phyloP scores from a whole-genome alignment of 2,113 vertebrate genomes.

The Pithys albifrons region DNA sequence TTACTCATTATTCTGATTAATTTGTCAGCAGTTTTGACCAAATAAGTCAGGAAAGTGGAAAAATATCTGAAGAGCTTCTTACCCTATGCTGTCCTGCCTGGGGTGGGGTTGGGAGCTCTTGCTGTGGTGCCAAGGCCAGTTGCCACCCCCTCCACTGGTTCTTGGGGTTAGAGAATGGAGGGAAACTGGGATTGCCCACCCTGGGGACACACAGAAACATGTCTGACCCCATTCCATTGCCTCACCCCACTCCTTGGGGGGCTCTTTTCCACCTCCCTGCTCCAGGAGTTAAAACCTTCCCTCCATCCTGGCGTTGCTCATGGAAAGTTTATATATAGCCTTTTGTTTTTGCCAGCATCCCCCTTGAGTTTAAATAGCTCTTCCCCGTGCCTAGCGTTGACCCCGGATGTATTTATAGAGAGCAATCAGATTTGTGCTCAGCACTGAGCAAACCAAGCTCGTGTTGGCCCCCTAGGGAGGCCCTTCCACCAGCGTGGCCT shows the following conservation, averaged over 20 bases:
- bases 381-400: constrained; percentile 22
- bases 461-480: rapidly evolving
- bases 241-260: background rate
- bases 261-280: background rate
- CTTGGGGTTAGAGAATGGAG: rapidly evolving
- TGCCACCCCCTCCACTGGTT: rapidly evolving
- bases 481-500: background rate
- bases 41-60: constrained; percentile 55
- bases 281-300: constrained; percentile 30
- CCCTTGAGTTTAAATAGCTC: constrained; percentile 52
- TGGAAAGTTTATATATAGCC: constrained; percentile 68
- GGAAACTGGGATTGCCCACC: background rate
- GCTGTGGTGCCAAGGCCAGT: background rate
- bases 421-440: constrained; percentile 16
- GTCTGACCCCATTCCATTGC: background rate
- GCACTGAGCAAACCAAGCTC: background rate
- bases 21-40: constrained; percentile 29
- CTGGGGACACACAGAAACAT: background rate
- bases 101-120: background rate
- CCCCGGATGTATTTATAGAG: constrained; percentile 66
- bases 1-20: constrained; percentile 46
- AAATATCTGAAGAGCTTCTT: constrained; percentile 1
- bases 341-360: constrained; percentile 59
- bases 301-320: constrained; percentile 6
- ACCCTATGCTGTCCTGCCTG: background rate